Percentiles rank a stretch among this genome's conserved stretches.
Evolutionary conservation across 2,888 invertebrate species (phyloP).

Genomic region (Sminthurinus aureus): DNA sequence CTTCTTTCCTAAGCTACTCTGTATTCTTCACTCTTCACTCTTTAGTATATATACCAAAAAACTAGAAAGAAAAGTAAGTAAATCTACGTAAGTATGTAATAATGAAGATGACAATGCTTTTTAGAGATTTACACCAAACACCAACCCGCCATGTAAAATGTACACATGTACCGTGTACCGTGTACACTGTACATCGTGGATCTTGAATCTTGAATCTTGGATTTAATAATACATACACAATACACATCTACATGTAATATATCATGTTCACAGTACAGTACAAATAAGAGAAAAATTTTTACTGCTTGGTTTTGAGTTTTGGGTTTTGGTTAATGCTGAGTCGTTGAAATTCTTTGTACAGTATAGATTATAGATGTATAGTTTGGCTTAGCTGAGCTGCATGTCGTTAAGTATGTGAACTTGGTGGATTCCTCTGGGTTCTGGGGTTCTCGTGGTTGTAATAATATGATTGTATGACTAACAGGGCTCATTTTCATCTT

Average conservation of each 20-base stretch:
- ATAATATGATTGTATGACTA: neutral
- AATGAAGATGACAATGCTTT: constrained; percentile 37
- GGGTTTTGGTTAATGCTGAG: no score
- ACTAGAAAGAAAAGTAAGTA: neutral
- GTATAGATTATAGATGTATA: neutral
- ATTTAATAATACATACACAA: no score
- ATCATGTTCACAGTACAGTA: no score
- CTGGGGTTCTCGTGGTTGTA: neutral
- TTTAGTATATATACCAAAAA: no score
- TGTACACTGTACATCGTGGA: neutral
- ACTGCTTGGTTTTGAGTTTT: no score
- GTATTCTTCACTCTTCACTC: neutral
- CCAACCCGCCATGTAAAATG: neutral
- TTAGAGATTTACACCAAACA: neutral
- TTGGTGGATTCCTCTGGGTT: neutral
- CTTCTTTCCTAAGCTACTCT: neutral
- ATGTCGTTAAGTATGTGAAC: constrained; percentile 22
- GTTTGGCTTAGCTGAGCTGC: neutral
- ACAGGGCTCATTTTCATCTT: neutral
- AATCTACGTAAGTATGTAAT: constrained; percentile 16
- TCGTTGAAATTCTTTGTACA: no score
- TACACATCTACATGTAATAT: no score
- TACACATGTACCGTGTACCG: neutral
- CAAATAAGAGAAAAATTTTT: no score
- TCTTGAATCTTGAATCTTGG: no score